These are phyloP conservation scores for Digitonthophagus gazella DNA, from an alignment of 2,888 invertebrate species.

Conservation along the genomic window DNA sequence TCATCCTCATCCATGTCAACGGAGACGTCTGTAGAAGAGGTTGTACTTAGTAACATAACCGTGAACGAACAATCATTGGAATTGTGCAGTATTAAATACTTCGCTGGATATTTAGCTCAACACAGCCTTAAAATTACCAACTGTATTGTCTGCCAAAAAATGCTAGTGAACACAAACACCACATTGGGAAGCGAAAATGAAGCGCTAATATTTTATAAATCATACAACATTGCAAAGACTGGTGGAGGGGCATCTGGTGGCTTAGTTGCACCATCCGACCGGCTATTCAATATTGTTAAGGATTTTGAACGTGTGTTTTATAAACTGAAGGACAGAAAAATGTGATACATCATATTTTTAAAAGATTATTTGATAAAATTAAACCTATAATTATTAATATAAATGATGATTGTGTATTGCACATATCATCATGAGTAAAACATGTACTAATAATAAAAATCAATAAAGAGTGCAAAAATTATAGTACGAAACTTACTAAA, in stretches of 20 bases:
- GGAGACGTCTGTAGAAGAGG: conserved; percentile 2
- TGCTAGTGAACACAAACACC: not conserved
- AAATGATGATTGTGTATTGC: too few species aligned
- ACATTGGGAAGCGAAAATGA: conserved; percentile 7
- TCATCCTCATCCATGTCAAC: not conserved
- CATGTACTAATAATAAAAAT: too few species aligned
- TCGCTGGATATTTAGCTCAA: conserved; percentile 17
- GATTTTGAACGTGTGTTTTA: too few species aligned
- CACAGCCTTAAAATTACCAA: not conserved
- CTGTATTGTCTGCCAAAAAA: conserved; percentile 3
- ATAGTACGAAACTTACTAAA: too few species aligned
- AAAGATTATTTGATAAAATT: too few species aligned
- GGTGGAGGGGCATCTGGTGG: not conserved
- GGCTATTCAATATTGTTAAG: conserved; percentile 1
- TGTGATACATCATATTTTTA: too few species aligned
- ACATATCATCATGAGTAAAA: too few species aligned
- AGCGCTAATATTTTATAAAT: conserved; percentile 3
- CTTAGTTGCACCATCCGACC: conserved; percentile 1
- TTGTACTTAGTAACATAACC: not conserved
- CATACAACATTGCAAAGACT: not conserved
- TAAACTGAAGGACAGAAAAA: too few species aligned
- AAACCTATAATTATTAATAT: too few species aligned
- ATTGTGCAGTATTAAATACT: conserved; percentile 17
- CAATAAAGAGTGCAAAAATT: too few species aligned
- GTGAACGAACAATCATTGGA: not conserved